Conservation (phyloP, 2,113 vertebrate genomes). For the Eclectus roratus region DNA sequence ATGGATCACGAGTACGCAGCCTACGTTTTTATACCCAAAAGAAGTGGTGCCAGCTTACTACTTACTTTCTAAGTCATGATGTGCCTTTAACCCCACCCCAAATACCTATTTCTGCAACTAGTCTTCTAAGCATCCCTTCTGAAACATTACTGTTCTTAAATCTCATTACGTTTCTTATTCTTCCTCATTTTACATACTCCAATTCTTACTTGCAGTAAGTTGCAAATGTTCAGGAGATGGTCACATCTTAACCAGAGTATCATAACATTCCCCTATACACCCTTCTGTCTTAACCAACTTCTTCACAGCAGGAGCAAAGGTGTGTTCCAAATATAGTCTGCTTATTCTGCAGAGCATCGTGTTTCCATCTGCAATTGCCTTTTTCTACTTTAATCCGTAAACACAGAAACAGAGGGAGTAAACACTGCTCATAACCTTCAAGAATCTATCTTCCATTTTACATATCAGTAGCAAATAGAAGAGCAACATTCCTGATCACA, state of each 20-base stretch:
- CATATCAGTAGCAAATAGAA: not conserved
- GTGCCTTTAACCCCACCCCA: not conserved
- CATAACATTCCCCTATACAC: not conserved
- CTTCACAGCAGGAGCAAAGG: not conserved
- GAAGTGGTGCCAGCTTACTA: not conserved
- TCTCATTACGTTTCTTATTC: not conserved
- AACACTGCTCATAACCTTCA: not conserved
- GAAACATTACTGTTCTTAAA: not conserved
- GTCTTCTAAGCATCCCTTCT: not conserved
- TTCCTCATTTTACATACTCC: not conserved
- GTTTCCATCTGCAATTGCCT: not conserved
- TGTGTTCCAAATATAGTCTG: not conserved
- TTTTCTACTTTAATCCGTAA: not conserved
- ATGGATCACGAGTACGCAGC: accelerated
- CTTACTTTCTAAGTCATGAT: not conserved
- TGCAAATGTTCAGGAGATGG: not conserved
- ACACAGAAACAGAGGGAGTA: not conserved
- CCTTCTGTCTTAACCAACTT: not conserved
- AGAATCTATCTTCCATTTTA: not conserved
- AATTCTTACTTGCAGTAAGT: not conserved
- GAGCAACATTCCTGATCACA: not conserved
- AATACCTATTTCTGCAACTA: not conserved
- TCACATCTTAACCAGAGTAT: not conserved
- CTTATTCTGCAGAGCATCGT: not conserved
- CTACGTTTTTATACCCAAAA: not conserved